Conservation (phyloP, 2,888 invertebrate species). For the Tipula confusa region DNA sequence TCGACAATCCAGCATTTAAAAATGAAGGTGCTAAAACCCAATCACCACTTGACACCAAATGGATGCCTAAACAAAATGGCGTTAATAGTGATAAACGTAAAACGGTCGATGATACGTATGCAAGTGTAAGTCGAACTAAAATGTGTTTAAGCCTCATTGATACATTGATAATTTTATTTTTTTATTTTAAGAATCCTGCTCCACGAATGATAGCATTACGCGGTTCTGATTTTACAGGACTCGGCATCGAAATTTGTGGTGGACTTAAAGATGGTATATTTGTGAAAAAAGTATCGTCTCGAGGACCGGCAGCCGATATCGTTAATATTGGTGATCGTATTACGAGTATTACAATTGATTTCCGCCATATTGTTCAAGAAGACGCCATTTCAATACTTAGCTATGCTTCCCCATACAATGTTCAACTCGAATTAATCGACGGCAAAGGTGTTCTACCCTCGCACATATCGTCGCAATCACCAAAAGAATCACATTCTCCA, state of each 20-base stretch:
- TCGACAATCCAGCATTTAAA: conserved; percentile 76
- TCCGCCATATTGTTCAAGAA: conserved; percentile 83
- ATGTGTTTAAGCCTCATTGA: background rate
- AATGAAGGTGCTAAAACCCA: conserved; percentile 47
- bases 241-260: conserved; percentile 84
- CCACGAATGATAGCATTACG: conserved; percentile 67
- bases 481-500: conserved; percentile 37
- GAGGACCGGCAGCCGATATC: conserved; percentile 82
- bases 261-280: conserved; percentile 87
- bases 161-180: background rate
- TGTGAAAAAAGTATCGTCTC: conserved; percentile 78
- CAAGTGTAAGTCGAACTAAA: conserved; percentile 50
- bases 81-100: conserved; percentile 49
- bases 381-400: conserved; percentile 86
- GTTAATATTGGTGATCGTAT: conserved; percentile 73
- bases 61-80: conserved; percentile 38
- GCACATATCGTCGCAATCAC: conserved; percentile 31
- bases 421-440: conserved; percentile 69
- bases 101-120: conserved; percentile 56
- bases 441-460: conserved; percentile 42
- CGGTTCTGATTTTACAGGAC: conserved; percentile 82
- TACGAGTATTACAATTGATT: conserved; percentile 78
- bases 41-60: conserved; percentile 47
- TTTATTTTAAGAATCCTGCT: conserved; percentile 53
- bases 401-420: conserved; percentile 87